Evolutionary conservation across 2,113 vertebrate species (phyloP).

Genomic region (Epinephelus fuscoguttatus): DNA sequence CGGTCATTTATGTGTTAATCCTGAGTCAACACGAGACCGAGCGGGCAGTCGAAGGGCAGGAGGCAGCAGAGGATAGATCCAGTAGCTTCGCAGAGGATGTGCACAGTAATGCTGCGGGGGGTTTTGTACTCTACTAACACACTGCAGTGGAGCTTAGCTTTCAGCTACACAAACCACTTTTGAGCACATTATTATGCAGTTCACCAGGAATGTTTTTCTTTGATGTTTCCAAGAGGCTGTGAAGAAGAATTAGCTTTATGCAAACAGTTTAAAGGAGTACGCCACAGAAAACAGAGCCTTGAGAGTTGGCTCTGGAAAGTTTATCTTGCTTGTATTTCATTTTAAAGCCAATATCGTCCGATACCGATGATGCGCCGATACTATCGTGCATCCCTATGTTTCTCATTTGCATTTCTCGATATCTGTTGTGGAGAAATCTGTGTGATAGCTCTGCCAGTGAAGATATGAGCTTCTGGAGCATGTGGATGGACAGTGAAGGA

Average conservation of each 20-base stretch:
- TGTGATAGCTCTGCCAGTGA: not conserved
- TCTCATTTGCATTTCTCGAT: not conserved
- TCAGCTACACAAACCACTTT: not conserved
- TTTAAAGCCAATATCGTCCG: no score
- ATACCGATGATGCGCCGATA: no score
- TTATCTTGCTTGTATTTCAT: not conserved
- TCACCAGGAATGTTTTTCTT: not conserved
- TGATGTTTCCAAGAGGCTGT: not conserved
- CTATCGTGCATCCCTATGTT: not conserved
- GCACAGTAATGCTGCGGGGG: conserved; percentile 6
- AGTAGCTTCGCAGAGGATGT: not conserved
- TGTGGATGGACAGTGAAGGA: not conserved
- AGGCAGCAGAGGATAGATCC: conserved; percentile 17
- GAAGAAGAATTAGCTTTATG: not conserved
- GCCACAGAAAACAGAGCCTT: not conserved
- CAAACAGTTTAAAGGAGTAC: not conserved
- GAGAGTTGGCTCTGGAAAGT: not conserved
- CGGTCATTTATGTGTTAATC: conserved; percentile 72
- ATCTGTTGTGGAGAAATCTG: no score
- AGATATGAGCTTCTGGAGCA: not conserved
- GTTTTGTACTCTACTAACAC: not conserved
- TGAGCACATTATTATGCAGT: not conserved
- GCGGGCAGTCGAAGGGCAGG: conserved; percentile 11
- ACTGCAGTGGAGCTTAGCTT: not conserved
- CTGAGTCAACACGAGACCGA: conserved; percentile 55